A percentile compares a stretch with the other conserved stretches of the same genome.
These are phyloP conservation scores for Drosophila oshimai DNA, from an alignment of 1,140 invertebrate genomes.

Conservation along the genomic window DNA sequence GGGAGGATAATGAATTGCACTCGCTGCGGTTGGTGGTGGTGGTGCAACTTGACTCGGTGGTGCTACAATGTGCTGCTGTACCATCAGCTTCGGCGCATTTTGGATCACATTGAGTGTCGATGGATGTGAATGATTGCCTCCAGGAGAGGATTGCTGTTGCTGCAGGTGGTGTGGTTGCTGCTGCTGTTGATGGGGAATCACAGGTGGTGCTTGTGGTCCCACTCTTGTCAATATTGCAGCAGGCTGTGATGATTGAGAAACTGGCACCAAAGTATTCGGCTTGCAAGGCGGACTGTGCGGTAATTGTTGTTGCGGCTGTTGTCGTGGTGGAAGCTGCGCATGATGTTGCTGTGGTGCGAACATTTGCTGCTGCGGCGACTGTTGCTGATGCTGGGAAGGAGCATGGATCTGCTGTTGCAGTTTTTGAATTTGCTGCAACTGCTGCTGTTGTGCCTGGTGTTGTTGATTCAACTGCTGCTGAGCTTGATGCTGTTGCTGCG, in stretches of 20 bases:
- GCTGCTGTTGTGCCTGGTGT: conserved; percentile 22
- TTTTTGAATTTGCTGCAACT: conserved; percentile 27
- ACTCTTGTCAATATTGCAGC: conserved; percentile 27
- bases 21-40: neutral
- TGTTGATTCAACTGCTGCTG: conserved; percentile 34
- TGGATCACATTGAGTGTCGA: conserved; percentile 67
- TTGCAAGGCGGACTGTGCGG: conserved; percentile 40
- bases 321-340: neutral
- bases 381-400: conserved; percentile 5
- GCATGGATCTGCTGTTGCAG: conserved; percentile 22
- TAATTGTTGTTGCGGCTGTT: conserved; percentile 12
- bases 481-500: neutral
- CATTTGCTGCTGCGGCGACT: conserved; percentile 27
- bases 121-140: conserved; percentile 8
- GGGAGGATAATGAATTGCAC: conserved; percentile 34
- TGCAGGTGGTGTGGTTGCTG: conserved; percentile 31
- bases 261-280: neutral
- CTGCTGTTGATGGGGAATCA: conserved; percentile 25
- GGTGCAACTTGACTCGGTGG: conserved; percentile 20
- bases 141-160: conserved; percentile 13
- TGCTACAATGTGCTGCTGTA: conserved; percentile 68
- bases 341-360: conserved; percentile 33
- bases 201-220: conserved; percentile 22
- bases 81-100: conserved; percentile 59
- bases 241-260: neutral